Percentiles rank a stretch among this genome's conserved stretches.
Conservation (phyloP, 2,797 vertebrate genomes). For the Helicolenus hilgendorfi region DNA sequence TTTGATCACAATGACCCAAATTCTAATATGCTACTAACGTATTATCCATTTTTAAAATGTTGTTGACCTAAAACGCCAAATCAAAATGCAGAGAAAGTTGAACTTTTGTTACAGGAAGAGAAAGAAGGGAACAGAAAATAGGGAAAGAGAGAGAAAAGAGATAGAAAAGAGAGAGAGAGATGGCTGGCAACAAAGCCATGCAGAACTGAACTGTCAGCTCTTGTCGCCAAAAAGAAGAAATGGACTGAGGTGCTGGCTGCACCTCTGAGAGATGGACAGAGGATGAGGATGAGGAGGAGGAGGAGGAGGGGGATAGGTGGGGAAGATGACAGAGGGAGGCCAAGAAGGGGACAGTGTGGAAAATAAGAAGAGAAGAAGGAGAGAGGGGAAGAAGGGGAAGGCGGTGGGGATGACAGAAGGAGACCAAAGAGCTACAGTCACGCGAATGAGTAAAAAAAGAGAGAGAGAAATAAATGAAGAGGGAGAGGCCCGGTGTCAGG, state of each 20-base stretch:
- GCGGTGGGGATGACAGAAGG: conserved; percentile 38
- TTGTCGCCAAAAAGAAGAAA: conserved; percentile 72
- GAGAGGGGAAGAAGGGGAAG: conserved; percentile 7
- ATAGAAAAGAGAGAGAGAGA: conserved; percentile 15
- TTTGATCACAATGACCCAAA: not conserved
- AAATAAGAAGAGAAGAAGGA: conserved; percentile 40
- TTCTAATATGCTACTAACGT: not conserved
- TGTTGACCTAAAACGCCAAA: not conserved
- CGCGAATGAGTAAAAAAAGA: conserved; percentile 14
- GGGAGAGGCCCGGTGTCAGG: conserved; percentile 21
- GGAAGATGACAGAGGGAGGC: conserved; percentile 50
- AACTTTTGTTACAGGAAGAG: conserved; percentile 24
- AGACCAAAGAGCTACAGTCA: conserved; percentile 38
- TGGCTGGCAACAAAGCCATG: conserved; percentile 49
- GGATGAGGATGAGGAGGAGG: not conserved
- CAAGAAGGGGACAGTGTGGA: conserved; percentile 39
- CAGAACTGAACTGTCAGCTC: conserved; percentile 72
- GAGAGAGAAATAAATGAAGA: conserved; percentile 25
- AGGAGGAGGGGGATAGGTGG: not conserved
- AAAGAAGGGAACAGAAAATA: not conserved
- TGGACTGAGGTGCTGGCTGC: conserved; percentile 69
- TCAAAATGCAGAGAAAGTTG: conserved; percentile 21
- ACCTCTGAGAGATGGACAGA: conserved; percentile 70
- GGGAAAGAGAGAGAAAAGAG: conserved; percentile 7
- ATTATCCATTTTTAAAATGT: not conserved